Conservation (phyloP, 2,113 vertebrate genomes). For the Turnix velox region DNA sequence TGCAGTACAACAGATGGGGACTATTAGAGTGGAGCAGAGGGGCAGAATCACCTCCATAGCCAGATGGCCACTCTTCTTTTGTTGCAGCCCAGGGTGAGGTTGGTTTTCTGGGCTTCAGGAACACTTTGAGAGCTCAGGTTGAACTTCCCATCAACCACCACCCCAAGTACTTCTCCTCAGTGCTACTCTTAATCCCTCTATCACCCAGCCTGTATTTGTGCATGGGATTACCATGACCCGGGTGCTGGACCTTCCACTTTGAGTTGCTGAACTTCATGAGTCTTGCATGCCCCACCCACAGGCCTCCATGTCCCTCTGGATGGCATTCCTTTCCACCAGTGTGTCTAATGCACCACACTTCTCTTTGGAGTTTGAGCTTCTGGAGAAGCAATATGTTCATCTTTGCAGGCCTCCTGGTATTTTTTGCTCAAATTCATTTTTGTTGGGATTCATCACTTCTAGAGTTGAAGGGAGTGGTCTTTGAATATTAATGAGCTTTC, state of each 20-base stretch:
- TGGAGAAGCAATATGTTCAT: background rate
- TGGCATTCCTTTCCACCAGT: background rate
- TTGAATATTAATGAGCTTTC: too few relatives aligned
- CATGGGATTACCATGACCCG: background rate
- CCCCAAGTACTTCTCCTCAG: background rate
- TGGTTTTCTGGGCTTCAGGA: background rate
- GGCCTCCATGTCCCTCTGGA: background rate
- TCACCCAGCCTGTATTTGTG: background rate
- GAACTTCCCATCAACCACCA: background rate
- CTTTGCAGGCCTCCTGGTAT: background rate
- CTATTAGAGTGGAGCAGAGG: background rate
- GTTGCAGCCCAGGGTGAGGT: background rate
- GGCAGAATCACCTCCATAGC: background rate
- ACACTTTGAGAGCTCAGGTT: background rate
- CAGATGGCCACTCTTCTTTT: background rate
- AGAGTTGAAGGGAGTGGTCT: too few relatives aligned
- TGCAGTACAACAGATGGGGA: background rate
- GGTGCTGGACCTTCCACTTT: background rate
- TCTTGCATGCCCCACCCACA: background rate
- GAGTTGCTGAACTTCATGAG: background rate
- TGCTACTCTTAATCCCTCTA: background rate
- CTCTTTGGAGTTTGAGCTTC: background rate
- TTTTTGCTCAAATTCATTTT: background rate
- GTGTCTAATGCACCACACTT: background rate
- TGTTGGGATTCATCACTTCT: too few relatives aligned